Evolutionary conservation across 2,888 invertebrate species (phyloP), one percentile per base, ranked within the genome.

Genomic region (Fabriciana adippe): DNA sequence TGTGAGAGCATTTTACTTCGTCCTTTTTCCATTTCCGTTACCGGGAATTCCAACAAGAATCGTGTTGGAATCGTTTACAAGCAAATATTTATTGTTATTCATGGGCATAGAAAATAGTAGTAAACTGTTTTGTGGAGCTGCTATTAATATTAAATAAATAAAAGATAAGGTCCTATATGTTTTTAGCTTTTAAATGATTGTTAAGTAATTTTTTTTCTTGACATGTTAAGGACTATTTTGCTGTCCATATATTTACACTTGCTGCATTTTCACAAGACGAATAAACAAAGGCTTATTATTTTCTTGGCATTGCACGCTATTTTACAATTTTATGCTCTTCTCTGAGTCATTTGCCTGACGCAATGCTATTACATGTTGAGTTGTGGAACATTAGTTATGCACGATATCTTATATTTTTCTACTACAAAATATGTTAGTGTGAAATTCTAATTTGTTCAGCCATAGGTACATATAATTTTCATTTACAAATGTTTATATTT

Each of bases 1-100:
- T 64, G 18, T 26, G 60, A 56, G 66, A 62, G 51, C 64, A 64
- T 61, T 68, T 71, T 61, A 60, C 66, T 57, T 47, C 51, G 18
- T 35, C 51, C 56, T 60, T 61, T 64, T 64, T 67, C 45, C 55
- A 67, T 67, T 56, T 70, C 41, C 53, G 47, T 55, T 67, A 61
- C 48, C 26, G 67, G 53, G 55, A 70, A 64, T 67, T 67, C 55
- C 50, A 53, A 67, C 55, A 64, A 55, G 55, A 55, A 64, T 60
- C 21, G 61, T 60, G 60, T 57, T 55, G 14, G 14, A 64, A 16
- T 51, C n/a, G 50, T n/a, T 51, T 51, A 51, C 8, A 51, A 41
- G 16, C 50, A 51, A 51, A 51, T 51, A 51, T 51, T 51, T 51
- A 51, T 16, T 51, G 50, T 51, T 41, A 41, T 41, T 41, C 5